phyloP scores from a whole-genome alignment of 2,888 invertebrate genomes.

The Chirona hameri region DNA sequence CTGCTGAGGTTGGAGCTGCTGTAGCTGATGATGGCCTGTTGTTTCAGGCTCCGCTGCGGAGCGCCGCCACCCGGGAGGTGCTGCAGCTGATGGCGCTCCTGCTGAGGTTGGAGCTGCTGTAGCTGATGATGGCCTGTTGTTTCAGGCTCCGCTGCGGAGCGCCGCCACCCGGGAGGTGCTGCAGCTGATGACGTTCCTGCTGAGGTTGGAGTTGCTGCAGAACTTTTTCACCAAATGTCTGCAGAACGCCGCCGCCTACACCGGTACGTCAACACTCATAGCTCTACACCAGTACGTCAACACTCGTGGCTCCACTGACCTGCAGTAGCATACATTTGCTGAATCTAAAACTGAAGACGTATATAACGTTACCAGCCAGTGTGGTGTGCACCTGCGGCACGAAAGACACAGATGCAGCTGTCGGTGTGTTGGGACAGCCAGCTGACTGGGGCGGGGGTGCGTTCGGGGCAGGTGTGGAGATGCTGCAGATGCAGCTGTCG shows the following conservation, averaged over 20 bases:
- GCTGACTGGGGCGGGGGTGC: no score
- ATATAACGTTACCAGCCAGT: no score
- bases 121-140: slow-evolving; percentile 37
- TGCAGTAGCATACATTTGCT: no score
- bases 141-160: slow-evolving; percentile 63
- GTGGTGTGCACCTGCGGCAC: no score
- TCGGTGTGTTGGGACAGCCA: no score
- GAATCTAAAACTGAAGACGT: no score
- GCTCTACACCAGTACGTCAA: no score
- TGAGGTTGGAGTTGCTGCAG: slow-evolving; percentile 68
- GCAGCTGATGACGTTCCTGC: slow-evolving; percentile 70
- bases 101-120: slow-evolving; percentile 62
- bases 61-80: slow-evolving; percentile 61
- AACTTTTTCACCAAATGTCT: slow-evolving; percentile 61
- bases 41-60: slow-evolving; percentile 62
- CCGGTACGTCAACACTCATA: background rate
- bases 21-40: slow-evolving; percentile 34
- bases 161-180: slow-evolving; percentile 63
- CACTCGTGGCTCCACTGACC: no score
- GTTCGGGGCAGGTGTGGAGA: no score
- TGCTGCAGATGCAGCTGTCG: background rate
- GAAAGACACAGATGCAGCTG: no score
- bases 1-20: slow-evolving; percentile 66
- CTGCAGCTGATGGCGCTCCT: slow-evolving; percentile 72
- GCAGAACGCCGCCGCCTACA: slow-evolving; percentile 27